These are phyloP conservation scores for Campopleginae sp. DNA, from an alignment of 2,888 invertebrate species.

Conservation along the genomic window DNA sequence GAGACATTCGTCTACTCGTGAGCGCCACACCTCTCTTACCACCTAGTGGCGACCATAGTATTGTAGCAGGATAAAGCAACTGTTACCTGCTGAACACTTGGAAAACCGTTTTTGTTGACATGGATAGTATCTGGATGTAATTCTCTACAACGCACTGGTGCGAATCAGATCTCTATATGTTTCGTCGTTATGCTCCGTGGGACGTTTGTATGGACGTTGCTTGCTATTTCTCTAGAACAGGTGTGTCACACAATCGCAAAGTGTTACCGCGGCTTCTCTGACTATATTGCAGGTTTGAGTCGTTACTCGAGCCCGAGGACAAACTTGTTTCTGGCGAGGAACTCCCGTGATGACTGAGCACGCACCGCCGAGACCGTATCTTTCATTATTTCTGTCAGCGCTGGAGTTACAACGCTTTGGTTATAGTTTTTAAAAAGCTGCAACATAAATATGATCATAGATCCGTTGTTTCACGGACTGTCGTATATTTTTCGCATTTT, in stretches of 20 bases:
- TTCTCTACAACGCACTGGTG: too few relatives aligned
- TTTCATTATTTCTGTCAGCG: slow-evolving; percentile 22
- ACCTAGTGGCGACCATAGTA: too few relatives aligned
- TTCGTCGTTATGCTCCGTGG: too few relatives aligned
- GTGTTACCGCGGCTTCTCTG: slow-evolving; percentile 19
- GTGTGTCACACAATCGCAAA: slow-evolving; percentile 74
- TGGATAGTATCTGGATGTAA: too few relatives aligned
- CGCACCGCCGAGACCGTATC: slow-evolving; percentile 37
- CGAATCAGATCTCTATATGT: too few relatives aligned
- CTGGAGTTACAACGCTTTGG: background rate
- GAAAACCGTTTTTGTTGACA: too few relatives aligned
- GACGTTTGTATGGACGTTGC: too few relatives aligned
- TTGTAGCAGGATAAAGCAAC: too few relatives aligned
- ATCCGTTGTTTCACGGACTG: background rate
- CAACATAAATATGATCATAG: background rate
- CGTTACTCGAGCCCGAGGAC: slow-evolving; percentile 48
- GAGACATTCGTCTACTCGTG: too few relatives aligned
- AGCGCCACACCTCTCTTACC: too few relatives aligned
- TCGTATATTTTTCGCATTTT: background rate
- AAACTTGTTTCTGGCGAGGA: slow-evolving; percentile 72
- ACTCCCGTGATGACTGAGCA: slow-evolving; percentile 52
- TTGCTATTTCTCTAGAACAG: slow-evolving; percentile 66
- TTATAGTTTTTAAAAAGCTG: too few relatives aligned
- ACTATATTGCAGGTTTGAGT: background rate
- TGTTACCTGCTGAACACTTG: too few relatives aligned